Evolutionary conservation across 1,140 invertebrate species (phyloP).

Genomic region (Habropoda laboriosa): DNA sequence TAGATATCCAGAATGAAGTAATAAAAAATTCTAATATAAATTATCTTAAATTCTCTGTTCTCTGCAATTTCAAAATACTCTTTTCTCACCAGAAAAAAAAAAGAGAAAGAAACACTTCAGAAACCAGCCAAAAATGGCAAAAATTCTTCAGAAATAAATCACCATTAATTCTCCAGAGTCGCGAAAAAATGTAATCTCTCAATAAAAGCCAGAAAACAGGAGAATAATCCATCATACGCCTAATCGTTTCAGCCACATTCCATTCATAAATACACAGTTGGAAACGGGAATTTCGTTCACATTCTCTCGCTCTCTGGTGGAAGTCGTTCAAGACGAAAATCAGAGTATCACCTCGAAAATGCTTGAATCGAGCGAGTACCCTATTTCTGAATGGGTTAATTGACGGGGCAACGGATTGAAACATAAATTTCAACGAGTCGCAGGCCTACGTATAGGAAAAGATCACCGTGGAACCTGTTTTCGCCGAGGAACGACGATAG

Average conservation of each 20-base stretch:
- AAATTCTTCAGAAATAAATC: not conserved
- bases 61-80: not conserved
- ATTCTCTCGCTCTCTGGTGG: too few species aligned
- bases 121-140: too few species aligned
- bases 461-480: slow-evolving; percentile 21
- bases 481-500: not conserved
- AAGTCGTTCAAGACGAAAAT: too few species aligned
- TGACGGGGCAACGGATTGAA: slow-evolving; percentile 2
- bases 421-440: slow-evolving; percentile 9
- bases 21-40: not conserved
- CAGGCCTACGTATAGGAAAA: not conserved
- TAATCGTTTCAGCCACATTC: not conserved
- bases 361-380: not conserved
- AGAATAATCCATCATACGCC: not conserved
- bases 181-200: too few species aligned
- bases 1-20: too few species aligned
- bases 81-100: too few species aligned
- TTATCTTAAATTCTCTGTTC: not conserved
- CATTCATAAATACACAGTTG: not conserved
- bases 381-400: slow-evolving; percentile 21
- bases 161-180: too few species aligned
- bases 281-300: too few species aligned
- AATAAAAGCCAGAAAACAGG: not conserved
- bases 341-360: too few species aligned
- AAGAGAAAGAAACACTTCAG: too few species aligned